Conservation (phyloP, 2,888 invertebrate genomes). For the Tanytarsus gracilentus region DNA sequence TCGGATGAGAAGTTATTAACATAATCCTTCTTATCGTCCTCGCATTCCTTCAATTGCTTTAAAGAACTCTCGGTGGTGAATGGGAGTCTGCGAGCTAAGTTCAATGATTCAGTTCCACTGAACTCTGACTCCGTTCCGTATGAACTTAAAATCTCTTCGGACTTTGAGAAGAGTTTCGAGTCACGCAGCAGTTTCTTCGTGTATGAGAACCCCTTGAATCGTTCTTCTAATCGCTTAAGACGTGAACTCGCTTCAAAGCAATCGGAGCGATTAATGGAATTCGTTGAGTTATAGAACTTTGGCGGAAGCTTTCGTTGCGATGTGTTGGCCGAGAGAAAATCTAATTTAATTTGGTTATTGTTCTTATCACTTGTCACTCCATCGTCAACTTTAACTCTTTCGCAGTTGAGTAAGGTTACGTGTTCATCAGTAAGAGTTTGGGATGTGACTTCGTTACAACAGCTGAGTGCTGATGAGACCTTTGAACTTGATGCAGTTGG, state of each 20-base stretch:
- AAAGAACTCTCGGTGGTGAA: constrained; percentile 34
- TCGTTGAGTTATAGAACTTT: constrained; percentile 22
- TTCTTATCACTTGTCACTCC: constrained; percentile 16
- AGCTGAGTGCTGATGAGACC: neutral
- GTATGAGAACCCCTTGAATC: constrained; percentile 37
- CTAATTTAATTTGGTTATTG: constrained; percentile 20
- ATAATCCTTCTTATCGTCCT: neutral
- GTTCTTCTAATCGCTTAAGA: constrained; percentile 45
- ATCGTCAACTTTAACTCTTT: neutral
- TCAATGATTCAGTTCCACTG: constrained; percentile 7
- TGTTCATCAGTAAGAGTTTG: too few species aligned
- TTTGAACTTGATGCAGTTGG: neutral
- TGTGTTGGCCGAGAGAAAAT: constrained; percentile 25
- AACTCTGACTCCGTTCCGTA: constrained; percentile 4
- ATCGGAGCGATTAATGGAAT: neutral
- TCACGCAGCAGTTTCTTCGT: constrained; percentile 30
- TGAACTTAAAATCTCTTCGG: constrained; percentile 24
- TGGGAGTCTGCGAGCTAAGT: neutral
- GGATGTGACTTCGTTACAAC: neutral
- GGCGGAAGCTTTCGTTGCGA: constrained; percentile 24
- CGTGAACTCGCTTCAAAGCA: constrained; percentile 44
- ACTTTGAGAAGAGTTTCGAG: constrained; percentile 27
- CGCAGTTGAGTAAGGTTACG: neutral
- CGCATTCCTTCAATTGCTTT: constrained; percentile 31
- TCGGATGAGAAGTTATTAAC: too few species aligned